Evolutionary conservation across 2,888 invertebrate species (phyloP), one percentile per base, ranked within the genome.

Genomic region (Pantelozetes paolii): DNA sequence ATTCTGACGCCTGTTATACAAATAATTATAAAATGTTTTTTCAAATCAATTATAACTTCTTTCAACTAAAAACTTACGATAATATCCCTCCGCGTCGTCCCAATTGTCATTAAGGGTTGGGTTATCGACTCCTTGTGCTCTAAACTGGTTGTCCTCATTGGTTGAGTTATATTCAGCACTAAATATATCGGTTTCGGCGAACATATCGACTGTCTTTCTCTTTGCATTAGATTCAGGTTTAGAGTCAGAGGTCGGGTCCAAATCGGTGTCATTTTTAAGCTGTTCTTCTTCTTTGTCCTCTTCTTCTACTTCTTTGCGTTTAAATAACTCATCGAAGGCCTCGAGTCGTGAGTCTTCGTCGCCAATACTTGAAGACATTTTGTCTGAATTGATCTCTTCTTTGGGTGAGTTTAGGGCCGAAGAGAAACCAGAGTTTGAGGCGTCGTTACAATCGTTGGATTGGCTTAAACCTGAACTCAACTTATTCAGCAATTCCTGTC

Each of bases 41-140:
- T n/a, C n/a, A n/a, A n/a, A n/a, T n/a, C n/a, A n/a, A n/a, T n/a
- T n/a, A n/a, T n/a, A n/a, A n/a, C n/a, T n/a, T n/a, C n/a, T n/a
- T n/a, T n/a, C n/a, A n/a, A 26, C 75, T 6, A 28, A 76, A 69
- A n/a, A 67, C 73, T 26, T 73, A 85, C 91, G 88, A 83, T 99
- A 99, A 82, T 99, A 99, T 50, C 99, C 99, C 84, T 99, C 99
- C 0, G 96, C 93, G 83, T 99, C 99, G 81, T 99, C 99, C 98
- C 98, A 99, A 82, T 99, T 99, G 82, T 99, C 99, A 73, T 73
- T 73, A 0, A 72, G 45, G 54, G 67, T 67, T 11, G 59, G 71
- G n/a, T 71, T 67, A 0, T 48, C 50, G 5, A 30, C 18, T 28
- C 73, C 62, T 3, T 26, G 40, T 11, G 32, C 15, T 18, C 36